Percentiles rank a stretch among this genome's conserved stretches.
These are phyloP conservation scores for Zaprionus lachaisei DNA, from an alignment of 1,140 invertebrate genomes.

Conservation along the genomic window DNA sequence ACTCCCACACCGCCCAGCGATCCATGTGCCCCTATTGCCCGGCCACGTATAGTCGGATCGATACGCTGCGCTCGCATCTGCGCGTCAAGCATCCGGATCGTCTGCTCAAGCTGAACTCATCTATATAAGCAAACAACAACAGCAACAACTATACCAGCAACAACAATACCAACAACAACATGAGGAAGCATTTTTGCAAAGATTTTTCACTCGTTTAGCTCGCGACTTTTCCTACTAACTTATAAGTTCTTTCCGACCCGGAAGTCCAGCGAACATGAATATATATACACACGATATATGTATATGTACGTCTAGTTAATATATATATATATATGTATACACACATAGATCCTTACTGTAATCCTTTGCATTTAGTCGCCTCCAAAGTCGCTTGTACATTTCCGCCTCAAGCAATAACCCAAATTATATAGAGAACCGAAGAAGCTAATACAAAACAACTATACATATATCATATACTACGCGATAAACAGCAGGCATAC, in stretches of 20 bases:
- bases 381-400: conserved; percentile 58
- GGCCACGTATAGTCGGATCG: conserved; percentile 93
- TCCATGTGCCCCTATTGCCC: conserved; percentile 93
- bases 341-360: conserved; percentile 28
- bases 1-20: conserved; percentile 91
- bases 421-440: conserved; percentile 73
- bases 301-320: conserved; percentile 6
- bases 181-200: neutral
- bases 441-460: conserved; percentile 61
- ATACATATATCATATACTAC: conserved; percentile 23
- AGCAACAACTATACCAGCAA: conserved; percentile 19
- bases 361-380: conserved; percentile 66
- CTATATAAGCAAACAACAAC: conserved; percentile 60
- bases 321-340: neutral
- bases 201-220: conserved; percentile 26
- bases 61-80: conserved; percentile 91
- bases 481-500: conserved; percentile 32
- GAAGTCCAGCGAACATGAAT: conserved; percentile 20
- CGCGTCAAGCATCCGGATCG: conserved; percentile 89
- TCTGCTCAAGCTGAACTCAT: conserved; percentile 77
- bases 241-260: conserved; percentile 33
- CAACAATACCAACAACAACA: conserved; percentile 29
- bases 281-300: conserved; percentile 13
- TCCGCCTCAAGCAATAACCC: conserved; percentile 72
- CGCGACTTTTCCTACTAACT: conserved; percentile 48